Evolutionary conservation across 2,888 invertebrate species (phyloP).

Genomic region (Amitus sp.): DNA sequence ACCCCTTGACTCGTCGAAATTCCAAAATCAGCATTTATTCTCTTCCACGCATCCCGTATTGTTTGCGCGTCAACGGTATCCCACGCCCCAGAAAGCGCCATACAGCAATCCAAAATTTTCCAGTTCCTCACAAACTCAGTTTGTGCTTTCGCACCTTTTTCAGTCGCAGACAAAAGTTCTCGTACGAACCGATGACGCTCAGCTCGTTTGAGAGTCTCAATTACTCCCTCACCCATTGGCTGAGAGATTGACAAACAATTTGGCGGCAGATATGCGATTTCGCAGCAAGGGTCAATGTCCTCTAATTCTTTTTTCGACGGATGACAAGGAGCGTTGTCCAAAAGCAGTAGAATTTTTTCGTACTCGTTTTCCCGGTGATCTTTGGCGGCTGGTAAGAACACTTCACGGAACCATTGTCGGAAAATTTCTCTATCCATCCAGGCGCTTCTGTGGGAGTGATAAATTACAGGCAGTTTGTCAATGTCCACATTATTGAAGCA

Average conservation of each 20-base stretch:
- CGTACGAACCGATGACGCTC: not conserved
- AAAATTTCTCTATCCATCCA: slow-evolving; percentile 47
- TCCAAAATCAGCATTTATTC: not conserved
- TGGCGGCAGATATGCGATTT: not conserved
- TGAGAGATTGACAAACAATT: not conserved
- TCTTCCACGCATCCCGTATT: not conserved
- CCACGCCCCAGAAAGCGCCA: not conserved
- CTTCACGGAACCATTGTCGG: not conserved
- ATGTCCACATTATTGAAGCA: slow-evolving; percentile 44
- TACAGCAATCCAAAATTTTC: not conserved
- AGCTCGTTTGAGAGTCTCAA: not conserved
- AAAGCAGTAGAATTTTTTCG: not conserved
- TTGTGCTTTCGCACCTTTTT: not conserved
- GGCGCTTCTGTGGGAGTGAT: slow-evolving; percentile 40
- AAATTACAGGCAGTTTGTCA: slow-evolving; percentile 37
- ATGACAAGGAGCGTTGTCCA: not conserved
- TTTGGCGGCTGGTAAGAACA: not conserved
- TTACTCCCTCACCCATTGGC: not conserved
- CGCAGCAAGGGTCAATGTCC: not conserved
- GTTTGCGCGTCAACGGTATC: not conserved
- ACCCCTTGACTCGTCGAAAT: not conserved
- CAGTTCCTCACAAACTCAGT: not conserved
- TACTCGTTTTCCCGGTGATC: not conserved
- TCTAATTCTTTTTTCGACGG: not conserved
- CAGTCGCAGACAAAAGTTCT: not conserved